A percentile compares a stretch with the other conserved stretches of the same genome.
Conservation (phyloP, 2,113 vertebrate species). For the Oreochromis spilurus region DNA sequence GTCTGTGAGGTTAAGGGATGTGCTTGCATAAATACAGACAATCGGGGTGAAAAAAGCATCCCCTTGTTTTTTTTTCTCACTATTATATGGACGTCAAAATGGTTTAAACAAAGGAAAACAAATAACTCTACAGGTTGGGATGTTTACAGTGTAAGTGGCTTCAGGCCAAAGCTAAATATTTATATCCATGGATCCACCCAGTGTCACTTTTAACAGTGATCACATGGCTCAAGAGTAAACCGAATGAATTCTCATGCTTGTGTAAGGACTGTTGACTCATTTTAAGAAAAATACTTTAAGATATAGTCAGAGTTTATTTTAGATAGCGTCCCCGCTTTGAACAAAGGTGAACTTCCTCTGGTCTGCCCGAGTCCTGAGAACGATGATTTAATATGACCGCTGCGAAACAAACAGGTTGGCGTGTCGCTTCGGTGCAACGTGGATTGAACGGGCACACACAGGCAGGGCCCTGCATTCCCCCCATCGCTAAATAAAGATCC, state of each 20-base stretch:
- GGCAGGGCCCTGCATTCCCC: constrained; percentile 3
- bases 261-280: not conserved
- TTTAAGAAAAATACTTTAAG: not conserved
- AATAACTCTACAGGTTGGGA: constrained; percentile 64
- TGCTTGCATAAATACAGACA: constrained; percentile 70
- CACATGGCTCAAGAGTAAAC: not conserved
- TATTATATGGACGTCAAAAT: constrained; percentile 75
- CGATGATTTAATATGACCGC: constrained; percentile 32
- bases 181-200: constrained; percentile 38
- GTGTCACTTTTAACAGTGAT: not conserved
- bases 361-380: not conserved
- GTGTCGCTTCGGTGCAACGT: constrained; percentile 1
- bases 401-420: constrained; percentile 48
- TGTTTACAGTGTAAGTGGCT: constrained; percentile 74
- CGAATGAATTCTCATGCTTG: not conserved
- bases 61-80: constrained; percentile 63
- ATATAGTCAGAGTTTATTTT: constrained; percentile 48
- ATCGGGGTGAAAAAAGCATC: constrained; percentile 47
- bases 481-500: constrained; percentile 62
- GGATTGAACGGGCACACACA: constrained; percentile 14
- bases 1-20: constrained; percentile 64
- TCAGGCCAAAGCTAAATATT: constrained; percentile 60
- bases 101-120: constrained; percentile 76
- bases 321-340: constrained; percentile 7
- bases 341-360: constrained; percentile 51